Conservation (phyloP, 1,140 invertebrate genomes). For the Neuroterus valhalla region DNA sequence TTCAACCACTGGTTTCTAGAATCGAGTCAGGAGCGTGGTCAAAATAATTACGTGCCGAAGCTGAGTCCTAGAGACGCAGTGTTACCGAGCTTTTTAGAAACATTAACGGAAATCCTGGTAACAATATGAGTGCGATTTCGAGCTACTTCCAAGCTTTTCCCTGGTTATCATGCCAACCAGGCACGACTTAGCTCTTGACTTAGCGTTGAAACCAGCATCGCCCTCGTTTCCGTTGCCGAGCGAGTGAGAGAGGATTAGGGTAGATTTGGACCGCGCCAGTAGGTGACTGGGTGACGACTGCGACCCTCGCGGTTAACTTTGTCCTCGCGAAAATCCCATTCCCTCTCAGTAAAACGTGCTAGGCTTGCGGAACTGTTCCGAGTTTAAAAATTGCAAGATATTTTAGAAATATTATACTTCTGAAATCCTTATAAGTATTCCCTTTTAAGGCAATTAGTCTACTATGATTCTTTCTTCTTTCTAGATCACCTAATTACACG, state of each 20-base stretch:
- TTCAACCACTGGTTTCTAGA: too few species aligned
- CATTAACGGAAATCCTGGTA: not conserved
- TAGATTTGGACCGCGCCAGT: constrained; percentile 25
- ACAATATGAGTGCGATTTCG: not conserved
- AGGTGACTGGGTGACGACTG: constrained; percentile 28
- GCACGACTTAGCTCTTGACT: constrained; percentile 29
- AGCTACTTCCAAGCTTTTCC: constrained; percentile 19
- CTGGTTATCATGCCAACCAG: constrained; percentile 29
- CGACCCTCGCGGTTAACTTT: constrained; percentile 21
- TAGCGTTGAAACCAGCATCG: constrained; percentile 21
- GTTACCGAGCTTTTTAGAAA: not conserved
- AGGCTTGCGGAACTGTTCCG: not conserved
- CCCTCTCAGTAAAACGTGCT: constrained; percentile 3
- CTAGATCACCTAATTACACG: too few species aligned
- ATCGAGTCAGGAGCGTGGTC: not conserved
- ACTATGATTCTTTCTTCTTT: too few species aligned
- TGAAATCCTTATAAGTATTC: too few species aligned
- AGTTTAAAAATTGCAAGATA: not conserved
- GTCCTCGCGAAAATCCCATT: constrained; percentile 28
- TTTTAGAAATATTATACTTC: too few species aligned
- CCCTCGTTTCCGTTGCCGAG: constrained; percentile 23
- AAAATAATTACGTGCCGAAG: constrained; percentile 17
- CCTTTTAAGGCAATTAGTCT: too few species aligned
- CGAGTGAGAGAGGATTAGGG: constrained; percentile 25
- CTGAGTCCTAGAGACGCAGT: too few species aligned